These are phyloP conservation scores for Hirudo medicinalis DNA, from an alignment of 1,140 invertebrate species.

Conservation along the genomic window DNA sequence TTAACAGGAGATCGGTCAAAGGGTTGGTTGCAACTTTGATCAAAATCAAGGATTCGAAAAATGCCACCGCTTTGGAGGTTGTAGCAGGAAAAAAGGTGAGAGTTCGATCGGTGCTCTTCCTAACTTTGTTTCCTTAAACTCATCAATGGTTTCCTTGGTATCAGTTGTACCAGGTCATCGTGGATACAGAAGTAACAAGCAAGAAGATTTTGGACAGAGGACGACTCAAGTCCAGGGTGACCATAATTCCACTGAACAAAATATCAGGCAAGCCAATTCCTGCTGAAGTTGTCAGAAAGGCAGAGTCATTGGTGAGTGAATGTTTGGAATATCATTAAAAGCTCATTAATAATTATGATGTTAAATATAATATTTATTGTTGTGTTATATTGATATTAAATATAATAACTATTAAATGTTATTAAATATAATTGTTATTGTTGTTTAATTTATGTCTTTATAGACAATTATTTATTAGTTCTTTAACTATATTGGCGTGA, in stretches of 20 bases:
- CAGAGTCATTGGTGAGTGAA: conserved; percentile 56
- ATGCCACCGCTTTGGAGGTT: conserved; percentile 67
- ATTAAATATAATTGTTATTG: too few species aligned
- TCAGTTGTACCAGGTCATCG: conserved; percentile 77
- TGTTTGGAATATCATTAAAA: background rate
- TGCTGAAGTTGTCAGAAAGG: conserved; percentile 48
- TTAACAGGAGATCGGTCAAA: conserved; percentile 59
- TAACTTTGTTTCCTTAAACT: too few species aligned
- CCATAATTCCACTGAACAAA: conserved; percentile 82
- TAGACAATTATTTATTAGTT: too few species aligned
- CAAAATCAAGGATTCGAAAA: conserved; percentile 55
- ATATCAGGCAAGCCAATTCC: conserved; percentile 55
- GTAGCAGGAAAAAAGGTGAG: conserved; percentile 69
- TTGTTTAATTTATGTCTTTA: too few species aligned
- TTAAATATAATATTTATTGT: too few species aligned
- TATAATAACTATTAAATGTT: too few species aligned
- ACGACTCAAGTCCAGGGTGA: conserved; percentile 61
- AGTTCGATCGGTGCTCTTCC: too few species aligned
- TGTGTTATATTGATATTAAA: too few species aligned
- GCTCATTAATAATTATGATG: too few species aligned
- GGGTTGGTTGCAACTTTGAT: conserved; percentile 68
- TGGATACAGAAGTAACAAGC: conserved; percentile 69
- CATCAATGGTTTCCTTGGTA: conserved; percentile 18
- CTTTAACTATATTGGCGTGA: too few species aligned
- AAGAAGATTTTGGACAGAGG: conserved; percentile 71